Evolutionary conservation across 2,113 vertebrate genomes (phyloP).

Genomic region (Muntiacus reevesi): DNA sequence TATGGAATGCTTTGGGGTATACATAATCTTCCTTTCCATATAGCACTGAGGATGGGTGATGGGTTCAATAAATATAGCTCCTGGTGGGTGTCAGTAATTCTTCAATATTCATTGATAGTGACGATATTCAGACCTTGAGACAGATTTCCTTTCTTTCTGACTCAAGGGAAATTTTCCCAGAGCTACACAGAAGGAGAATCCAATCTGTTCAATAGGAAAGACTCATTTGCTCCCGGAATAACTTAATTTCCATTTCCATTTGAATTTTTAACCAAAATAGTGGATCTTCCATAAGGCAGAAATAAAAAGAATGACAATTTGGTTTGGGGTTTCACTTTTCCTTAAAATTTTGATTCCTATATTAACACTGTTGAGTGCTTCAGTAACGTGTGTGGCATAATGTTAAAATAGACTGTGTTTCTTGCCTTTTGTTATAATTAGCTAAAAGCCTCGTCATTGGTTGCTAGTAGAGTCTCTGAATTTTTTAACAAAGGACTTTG

Average conservation of each 20-base stretch:
- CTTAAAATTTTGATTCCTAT: slow-evolving; percentile 43
- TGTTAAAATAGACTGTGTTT: slow-evolving; percentile 12
- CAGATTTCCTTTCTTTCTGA: slow-evolving; percentile 69
- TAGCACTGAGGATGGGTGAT: slow-evolving; percentile 49
- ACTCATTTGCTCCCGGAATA: slow-evolving; percentile 67
- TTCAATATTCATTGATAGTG: slow-evolving; percentile 75
- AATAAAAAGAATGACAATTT: slow-evolving; percentile 53
- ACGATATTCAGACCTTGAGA: slow-evolving; percentile 67
- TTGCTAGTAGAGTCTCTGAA: slow-evolving; percentile 27
- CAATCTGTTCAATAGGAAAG: slow-evolving; percentile 73
- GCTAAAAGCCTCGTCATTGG: slow-evolving; percentile 12
- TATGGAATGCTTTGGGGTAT: slow-evolving; percentile 54
- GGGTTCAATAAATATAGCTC: slow-evolving; percentile 65
- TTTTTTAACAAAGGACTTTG: slow-evolving; percentile 40
- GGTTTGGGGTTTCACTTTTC: slow-evolving; percentile 38
- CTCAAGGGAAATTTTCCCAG: slow-evolving; percentile 69
- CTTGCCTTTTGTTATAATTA: slow-evolving; percentile 39
- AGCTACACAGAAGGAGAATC: slow-evolving; percentile 72
- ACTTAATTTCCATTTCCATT: slow-evolving; percentile 71
- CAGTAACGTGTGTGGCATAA: not conserved
- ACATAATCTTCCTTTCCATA: slow-evolving; percentile 44
- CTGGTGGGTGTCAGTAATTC: slow-evolving; percentile 68
- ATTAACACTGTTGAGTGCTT: slow-evolving; percentile 24
- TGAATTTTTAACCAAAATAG: slow-evolving; percentile 70
- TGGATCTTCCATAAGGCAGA: slow-evolving; percentile 59